A percentile compares a stretch with the other conserved stretches of the same genome.
Conservation (phyloP, 2,888 invertebrate species). For the Rhopalosiphum nymphaeae region DNA sequence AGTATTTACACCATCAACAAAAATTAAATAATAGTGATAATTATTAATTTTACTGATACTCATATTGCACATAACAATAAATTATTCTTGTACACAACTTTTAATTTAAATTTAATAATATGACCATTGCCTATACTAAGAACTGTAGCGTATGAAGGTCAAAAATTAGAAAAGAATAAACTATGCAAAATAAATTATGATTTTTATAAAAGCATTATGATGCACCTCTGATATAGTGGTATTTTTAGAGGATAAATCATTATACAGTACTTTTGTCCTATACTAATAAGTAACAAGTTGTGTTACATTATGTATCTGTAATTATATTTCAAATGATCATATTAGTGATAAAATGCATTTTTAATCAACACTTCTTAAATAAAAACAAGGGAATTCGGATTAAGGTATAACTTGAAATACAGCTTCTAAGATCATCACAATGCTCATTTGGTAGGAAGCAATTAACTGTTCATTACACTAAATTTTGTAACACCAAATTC, state of each 20-base stretch:
- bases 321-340: not conserved
- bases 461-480: not conserved
- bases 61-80: not conserved
- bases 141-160: not conserved
- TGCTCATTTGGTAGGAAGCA: not conserved
- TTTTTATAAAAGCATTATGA: not conserved
- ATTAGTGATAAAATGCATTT: not conserved
- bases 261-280: not conserved
- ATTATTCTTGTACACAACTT: not conserved
- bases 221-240: not conserved
- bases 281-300: not conserved
- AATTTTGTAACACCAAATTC: not conserved
- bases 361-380: not conserved
- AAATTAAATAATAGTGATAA: not conserved
- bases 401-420: not conserved
- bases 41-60: not conserved
- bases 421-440: not conserved
- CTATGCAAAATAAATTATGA: not conserved
- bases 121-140: not conserved
- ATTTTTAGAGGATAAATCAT: not conserved
- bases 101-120: not conserved
- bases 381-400: not conserved
- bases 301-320: not conserved
- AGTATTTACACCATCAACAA: not conserved
- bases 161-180: not conserved